Percentiles rank a stretch among this genome's conserved stretches.
phyloP scores from a whole-genome alignment of 2,797 vertebrate genomes.

The Fringilla coelebs region DNA sequence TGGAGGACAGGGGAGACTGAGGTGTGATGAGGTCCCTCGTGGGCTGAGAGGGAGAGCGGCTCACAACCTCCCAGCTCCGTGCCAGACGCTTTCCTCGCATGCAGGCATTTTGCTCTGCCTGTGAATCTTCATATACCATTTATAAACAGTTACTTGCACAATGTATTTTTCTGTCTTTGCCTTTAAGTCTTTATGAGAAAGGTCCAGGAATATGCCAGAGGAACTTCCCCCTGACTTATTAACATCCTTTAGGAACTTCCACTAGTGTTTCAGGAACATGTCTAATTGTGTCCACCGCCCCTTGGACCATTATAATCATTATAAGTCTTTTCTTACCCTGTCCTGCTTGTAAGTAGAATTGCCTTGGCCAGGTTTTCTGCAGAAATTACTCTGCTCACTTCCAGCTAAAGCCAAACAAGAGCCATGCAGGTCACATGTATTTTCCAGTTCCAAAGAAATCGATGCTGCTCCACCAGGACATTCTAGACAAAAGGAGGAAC shows the following conservation, averaged over 20 bases:
- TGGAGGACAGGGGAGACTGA: not conserved
- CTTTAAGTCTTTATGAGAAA: not conserved
- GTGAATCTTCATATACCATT: not conserved
- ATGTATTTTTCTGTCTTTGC: constrained; percentile 17
- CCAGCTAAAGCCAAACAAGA: not conserved
- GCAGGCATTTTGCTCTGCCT: not conserved
- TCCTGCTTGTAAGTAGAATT: not conserved
- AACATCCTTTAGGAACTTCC: constrained; percentile 10
- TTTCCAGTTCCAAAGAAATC: constrained; percentile 25
- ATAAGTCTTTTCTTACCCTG: not conserved
- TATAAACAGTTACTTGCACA: not conserved
- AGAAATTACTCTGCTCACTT: constrained; percentile 1
- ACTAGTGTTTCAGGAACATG: not conserved
- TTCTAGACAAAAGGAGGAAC: constrained; percentile 59
- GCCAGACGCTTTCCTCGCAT: rapidly evolving
- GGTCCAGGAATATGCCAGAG: not conserved
- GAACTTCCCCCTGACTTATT: not conserved
- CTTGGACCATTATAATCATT: not conserved
- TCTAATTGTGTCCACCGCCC: not conserved
- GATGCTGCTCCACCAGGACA: not conserved
- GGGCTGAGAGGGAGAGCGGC: not conserved
- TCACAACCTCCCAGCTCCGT: not conserved
- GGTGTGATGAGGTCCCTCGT: not conserved
- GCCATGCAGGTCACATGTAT: not conserved
- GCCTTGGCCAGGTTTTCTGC: not conserved